Evolutionary conservation across 2,113 vertebrate species (phyloP).

Genomic region (Oncorhynchus kisutch): DNA sequence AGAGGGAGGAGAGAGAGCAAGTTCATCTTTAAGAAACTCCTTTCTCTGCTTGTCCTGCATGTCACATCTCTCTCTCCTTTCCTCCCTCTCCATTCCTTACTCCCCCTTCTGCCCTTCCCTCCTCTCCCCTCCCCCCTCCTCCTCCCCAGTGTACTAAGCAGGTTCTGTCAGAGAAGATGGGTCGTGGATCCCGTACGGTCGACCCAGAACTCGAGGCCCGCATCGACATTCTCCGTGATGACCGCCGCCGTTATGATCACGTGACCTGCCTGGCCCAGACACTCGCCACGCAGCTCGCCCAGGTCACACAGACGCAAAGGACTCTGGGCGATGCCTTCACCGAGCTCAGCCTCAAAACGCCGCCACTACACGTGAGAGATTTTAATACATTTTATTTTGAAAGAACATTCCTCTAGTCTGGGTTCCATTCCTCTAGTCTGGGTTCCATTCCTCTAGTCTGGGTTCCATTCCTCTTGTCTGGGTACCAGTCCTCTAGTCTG

Average conservation of each 20-base stretch:
- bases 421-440: too few species aligned
- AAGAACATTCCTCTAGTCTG: too few species aligned
- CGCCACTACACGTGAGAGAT: constrained; percentile 79
- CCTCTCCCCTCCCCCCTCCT: neutral
- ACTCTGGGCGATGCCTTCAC: constrained; percentile 84
- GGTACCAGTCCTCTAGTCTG: too few species aligned
- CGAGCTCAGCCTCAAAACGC: constrained; percentile 88
- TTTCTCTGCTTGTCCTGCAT: constrained; percentile 5
- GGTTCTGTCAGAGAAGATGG: constrained; percentile 83
- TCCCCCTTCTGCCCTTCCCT: neutral
- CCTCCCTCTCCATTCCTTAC: neutral
- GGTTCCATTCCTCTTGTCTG: too few species aligned
- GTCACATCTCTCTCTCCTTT: neutral
- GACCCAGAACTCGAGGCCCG: constrained; percentile 88
- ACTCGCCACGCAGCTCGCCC: constrained; percentile 82
- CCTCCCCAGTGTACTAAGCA: constrained; percentile 82
- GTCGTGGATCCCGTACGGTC: constrained; percentile 86
- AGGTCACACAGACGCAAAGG: constrained; percentile 85
- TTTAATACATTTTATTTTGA: neutral
- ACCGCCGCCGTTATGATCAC: constrained; percentile 84
- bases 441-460: too few species aligned
- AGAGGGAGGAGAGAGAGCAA: too few species aligned
- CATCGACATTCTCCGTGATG: constrained; percentile 84
- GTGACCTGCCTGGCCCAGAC: constrained; percentile 81
- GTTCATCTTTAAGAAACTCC: neutral